Conservation (phyloP, 64 coral and sea anemone genomes). For the Actinia equina region DNA sequence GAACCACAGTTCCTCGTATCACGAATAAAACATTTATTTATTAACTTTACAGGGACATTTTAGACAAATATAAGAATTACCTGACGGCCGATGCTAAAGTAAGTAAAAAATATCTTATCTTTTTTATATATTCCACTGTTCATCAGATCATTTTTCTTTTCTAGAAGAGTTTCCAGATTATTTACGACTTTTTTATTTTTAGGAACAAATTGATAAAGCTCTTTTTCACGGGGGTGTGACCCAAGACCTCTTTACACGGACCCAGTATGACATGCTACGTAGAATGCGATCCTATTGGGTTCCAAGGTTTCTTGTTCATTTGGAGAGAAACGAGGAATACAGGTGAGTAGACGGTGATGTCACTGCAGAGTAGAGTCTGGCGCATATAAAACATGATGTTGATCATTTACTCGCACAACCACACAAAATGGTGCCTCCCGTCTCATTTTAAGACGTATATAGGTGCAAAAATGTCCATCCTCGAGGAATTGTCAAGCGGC, state of each 20-base stretch:
- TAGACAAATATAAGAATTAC: conserved; percentile 93
- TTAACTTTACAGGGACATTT: conserved; percentile 67
- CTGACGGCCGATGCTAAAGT: conserved; percentile 91
- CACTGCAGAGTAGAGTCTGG: too few relatives aligned
- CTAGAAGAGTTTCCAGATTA: neutral
- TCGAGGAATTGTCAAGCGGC: too few relatives aligned
- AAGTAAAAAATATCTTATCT: neutral
- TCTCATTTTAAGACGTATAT: too few relatives aligned
- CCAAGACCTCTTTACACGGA: conserved; percentile 88
- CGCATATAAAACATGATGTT: too few relatives aligned
- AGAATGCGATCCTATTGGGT: conserved; percentile 94
- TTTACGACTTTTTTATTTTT: neutral
- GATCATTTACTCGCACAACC: too few relatives aligned
- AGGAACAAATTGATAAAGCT: conserved; percentile 89
- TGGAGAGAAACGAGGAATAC: conserved; percentile 74
- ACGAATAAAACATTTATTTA: neutral
- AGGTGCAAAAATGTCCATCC: too few relatives aligned
- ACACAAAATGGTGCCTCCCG: too few relatives aligned
- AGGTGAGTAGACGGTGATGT: conserved; percentile 29
- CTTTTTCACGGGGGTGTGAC: conserved; percentile 79
- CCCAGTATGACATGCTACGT: conserved; percentile 91
- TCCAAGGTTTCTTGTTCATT: conserved; percentile 90
- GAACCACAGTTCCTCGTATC: too few relatives aligned
- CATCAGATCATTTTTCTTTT: neutral
- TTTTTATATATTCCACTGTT: neutral